phyloP scores from a whole-genome alignment of 2,797 vertebrate species.

The Acanthornis magna region DNA sequence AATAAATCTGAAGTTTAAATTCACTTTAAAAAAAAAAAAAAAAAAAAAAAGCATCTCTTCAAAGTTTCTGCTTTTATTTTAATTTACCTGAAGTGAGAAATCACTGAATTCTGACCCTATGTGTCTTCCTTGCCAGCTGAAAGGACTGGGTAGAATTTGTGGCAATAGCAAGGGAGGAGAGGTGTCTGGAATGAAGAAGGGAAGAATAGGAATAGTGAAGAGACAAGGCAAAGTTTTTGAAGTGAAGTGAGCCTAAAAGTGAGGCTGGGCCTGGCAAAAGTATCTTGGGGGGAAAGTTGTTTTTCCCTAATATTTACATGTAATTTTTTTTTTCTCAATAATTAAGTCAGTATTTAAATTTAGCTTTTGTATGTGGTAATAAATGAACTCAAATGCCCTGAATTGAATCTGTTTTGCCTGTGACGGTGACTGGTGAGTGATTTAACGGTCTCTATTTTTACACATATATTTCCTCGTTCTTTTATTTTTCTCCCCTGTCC shows the following conservation, averaged over 20 bases:
- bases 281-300: background rate
- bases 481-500: background rate
- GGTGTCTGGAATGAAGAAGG: background rate
- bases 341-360: background rate
- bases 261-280: background rate
- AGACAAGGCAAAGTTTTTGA: background rate
- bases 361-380: background rate
- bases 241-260: background rate
- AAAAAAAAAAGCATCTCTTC: background rate
- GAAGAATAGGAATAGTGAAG: background rate
- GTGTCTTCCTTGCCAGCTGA: accelerated
- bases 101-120: background rate
- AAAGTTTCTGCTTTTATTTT: background rate
- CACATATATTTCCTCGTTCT: background rate
- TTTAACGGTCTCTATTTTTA: background rate
- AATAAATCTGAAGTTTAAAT: background rate
- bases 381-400: background rate
- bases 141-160: background rate
- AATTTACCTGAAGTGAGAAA: background rate
- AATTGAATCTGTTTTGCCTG: background rate
- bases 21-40: background rate
- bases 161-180: background rate
- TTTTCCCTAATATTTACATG: background rate
- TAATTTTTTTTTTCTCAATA: background rate
- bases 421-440: background rate